Base-by-base conservation (phyloP, 2,888 invertebrate species). In the Trachelus stipa region DNA sequence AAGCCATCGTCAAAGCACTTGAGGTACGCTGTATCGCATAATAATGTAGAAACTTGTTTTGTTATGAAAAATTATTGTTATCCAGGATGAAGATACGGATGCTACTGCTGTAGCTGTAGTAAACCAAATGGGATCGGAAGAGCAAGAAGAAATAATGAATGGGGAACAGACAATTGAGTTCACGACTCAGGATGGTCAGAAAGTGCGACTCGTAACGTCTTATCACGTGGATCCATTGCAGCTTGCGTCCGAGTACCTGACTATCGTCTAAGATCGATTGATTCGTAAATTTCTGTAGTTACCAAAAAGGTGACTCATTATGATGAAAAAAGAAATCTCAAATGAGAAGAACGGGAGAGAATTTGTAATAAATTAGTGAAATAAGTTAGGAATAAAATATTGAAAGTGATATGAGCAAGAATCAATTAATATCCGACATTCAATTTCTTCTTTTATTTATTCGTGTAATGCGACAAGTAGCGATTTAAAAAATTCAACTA, bases 161-260 rank as follows among this genome's bases (percentile, higher is more conserved):
- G 87, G 85, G 15, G 88, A 89, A 74, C 91, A 91, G 78, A 86
- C 91, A 12, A 92, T 93, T 76, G 94, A 94, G 90, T 92, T 93
- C 90, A 90, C 93, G 83, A 92, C 94, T 84, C 90, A 93, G 89
- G 92, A 94, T 91, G 92, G 94, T 83, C 91, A 94, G 88, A 94
- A 93, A 91, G 92, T 94, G 79, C 92, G 93, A 84, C 90, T 95
- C 81, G 94, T 95, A 81, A 93, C 94, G 75, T 93, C 95, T 79
- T 94, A 94, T 79, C 91, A 91, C 77, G 90, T 92, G 34, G 92
- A 92, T 83, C 91, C 92, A 6, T 86, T 92, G 77, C 91, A 92
- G 80, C 86, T 91, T 69, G 86, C 88, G 30, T 89, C 92, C 12
- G 91, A 92, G 84, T 92, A 92, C 85, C 86, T 92, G 83, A 91